These are phyloP conservation scores for Zonotrichia albicollis DNA, from an alignment of 2,797 vertebrate genomes.

Conservation along the genomic window DNA sequence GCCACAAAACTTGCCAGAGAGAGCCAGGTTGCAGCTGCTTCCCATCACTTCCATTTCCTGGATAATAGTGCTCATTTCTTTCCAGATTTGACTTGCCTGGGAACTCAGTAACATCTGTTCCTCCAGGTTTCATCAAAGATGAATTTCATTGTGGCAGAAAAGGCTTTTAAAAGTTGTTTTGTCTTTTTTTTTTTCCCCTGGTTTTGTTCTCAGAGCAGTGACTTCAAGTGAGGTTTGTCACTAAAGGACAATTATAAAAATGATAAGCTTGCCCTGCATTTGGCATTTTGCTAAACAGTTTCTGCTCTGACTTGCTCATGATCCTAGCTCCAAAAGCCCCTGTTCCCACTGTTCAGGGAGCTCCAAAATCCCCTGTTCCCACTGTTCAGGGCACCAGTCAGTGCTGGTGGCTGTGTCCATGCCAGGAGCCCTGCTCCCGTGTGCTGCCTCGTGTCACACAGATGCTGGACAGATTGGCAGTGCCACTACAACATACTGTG, in stretches of 20 bases:
- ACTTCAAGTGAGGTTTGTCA: not conserved
- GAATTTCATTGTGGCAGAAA: not conserved
- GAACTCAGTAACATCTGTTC: conserved; percentile 22
- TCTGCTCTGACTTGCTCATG: not conserved
- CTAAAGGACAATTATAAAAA: not conserved
- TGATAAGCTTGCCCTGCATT: not conserved
- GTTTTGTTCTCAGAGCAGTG: not conserved
- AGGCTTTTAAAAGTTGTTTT: not conserved
- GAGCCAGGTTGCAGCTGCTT: conserved; percentile 10
- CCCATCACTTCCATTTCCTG: conserved; percentile 25
- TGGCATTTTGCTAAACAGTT: not conserved
- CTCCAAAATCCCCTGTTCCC: not conserved
- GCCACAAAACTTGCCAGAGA: not conserved
- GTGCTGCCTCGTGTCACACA: not conserved
- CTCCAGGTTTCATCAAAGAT: not conserved
- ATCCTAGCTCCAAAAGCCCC: not conserved
- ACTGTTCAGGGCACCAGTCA: not conserved
- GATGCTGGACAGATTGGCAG: not conserved
- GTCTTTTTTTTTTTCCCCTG: too few species aligned
- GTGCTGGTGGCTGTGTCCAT: accelerated
- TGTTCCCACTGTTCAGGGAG: not conserved
- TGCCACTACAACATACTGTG: not conserved
- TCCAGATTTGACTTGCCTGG: conserved; percentile 9
- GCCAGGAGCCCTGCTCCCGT: accelerated
- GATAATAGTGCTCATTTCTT: conserved; percentile 22